Base-by-base conservation (phyloP, 2,888 invertebrate genomes). In the Gymnosoma rotundatum region DNA sequence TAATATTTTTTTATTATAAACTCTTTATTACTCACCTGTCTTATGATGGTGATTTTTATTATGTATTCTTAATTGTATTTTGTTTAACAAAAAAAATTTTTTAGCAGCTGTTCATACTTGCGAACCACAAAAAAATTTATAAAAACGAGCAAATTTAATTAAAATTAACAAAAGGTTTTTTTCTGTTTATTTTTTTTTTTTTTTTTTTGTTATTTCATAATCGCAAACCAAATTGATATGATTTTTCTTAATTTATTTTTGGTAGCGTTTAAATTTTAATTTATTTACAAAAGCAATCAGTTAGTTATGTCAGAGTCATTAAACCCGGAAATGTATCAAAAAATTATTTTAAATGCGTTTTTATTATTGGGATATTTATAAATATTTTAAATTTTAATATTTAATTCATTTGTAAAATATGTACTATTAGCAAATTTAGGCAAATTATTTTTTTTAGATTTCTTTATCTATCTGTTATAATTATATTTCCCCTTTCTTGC, bases 271-370 rank as follows among this genome's bases (percentile, higher is more conserved):
- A 74, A 82, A 79, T 63, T 66, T 61, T 83, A 86, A 67, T 64
- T 67, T 64, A 75, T 75, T 74, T 76, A 78, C 73, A 61, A 72
- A 72, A 64, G 36, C 69, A 81, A 66, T 83, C 75, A 73, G 10
- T 42, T 70, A 73, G 10, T 42, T 70, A 64, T 74, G 81, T 76
- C 82, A 87, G 86, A 88, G 89, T 89, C 89, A 89, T 89, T 88
- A 89, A 90, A 89, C 90, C 89, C 90, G 89, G 89, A 90, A 90
- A 88, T 86, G 84, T 87, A 79, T 64, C 81, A 87, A 25, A 87
- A 67, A 75, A 64, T 10, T 2, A 5, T 38, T 42, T 42, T 76
- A 79, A 72, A 70, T 78, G 60, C 74, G 69, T 74, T 80, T 66
- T 73, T 81, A 18, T 67, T 78, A 52, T 63, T 81, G 10, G 75